phyloP scores from a whole-genome alignment of 2,113 vertebrate genomes.

The Hippocampus guttulatus region DNA sequence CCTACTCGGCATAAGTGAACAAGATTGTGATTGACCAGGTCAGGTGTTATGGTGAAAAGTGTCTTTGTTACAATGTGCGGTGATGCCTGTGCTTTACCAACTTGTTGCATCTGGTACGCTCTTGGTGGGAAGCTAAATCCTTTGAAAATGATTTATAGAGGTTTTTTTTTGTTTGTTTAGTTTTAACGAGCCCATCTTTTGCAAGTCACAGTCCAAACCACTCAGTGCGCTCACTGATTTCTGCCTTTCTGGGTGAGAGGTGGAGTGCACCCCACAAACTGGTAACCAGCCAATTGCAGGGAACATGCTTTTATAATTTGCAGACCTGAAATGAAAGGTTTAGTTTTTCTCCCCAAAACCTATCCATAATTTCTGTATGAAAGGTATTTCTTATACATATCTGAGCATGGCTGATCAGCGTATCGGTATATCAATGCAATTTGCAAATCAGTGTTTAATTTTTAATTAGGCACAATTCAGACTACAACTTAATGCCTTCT shows the following conservation, averaged over 20 bases:
- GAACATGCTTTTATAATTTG: background rate
- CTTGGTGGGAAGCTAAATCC: background rate
- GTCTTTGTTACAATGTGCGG: background rate
- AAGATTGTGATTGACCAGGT: no score
- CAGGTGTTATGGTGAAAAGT: no score
- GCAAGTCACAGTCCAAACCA: background rate
- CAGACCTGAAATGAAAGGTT: background rate
- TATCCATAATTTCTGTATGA: background rate
- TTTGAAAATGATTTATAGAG: background rate
- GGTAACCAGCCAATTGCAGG: background rate
- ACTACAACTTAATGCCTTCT: background rate
- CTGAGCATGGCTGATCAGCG: no score
- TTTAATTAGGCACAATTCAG: background rate
- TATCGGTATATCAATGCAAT: background rate
- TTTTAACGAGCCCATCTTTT: background rate
- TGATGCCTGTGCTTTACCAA: background rate
- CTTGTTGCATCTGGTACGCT: background rate
- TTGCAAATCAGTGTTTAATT: background rate
- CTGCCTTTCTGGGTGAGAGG: background rate
- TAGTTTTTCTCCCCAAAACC: background rate
- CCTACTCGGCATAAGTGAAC: background rate
- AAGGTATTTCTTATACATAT: background rate
- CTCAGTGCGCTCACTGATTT: background rate
- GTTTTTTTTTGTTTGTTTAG: background rate
- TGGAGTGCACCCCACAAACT: background rate